Evolutionary conservation across 2,888 invertebrate species (phyloP), one percentile per base, ranked within the genome.

Genomic region (Drosophila nr. medialis): DNA sequence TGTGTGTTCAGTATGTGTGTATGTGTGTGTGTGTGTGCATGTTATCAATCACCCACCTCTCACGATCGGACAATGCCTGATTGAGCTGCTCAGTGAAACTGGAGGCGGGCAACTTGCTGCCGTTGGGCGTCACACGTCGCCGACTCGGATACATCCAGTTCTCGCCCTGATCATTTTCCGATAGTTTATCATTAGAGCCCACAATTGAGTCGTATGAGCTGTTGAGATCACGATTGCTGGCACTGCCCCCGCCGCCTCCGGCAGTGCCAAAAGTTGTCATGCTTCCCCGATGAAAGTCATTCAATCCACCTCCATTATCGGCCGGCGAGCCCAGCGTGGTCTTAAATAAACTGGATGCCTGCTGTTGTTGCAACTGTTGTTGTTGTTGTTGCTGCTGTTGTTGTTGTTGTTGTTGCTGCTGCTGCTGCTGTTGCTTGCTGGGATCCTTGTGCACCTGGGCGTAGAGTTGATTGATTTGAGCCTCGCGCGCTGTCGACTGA

Each of bases 41-140:
- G 29, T 38, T 24, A 45, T 45, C 45, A 45, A 51, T 59, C 49
- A 77, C 83, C 72, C 96, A 95, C 92, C 96, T 95, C 93, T 97
- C 97, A 84, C 97, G 94, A 93, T 97, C 97, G 72, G 97, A 96
- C 89, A 97, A 93, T 86, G 97, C 97, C 93, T 96, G 96, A 94
- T 97, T 97, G 87, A 97, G 94, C 93, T 97, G 97, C 93, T 97
- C 97, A 27, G 97, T 97, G 81, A 97, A 94, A 66, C 96, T 96
- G 78, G 96, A 95, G 59, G 96, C 96, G 69, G 96, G 96, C 63
- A 91, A 74, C 72, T 92, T 92, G 64, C 89, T 90, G 68, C 94
- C 93, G 27, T 91, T 90, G 49, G 92, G 89, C 21, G 94, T 93
- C 66, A 94, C 93, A 54, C 93, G 91, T 15, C 92, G 80, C 30